Conservation (phyloP, 2,113 vertebrate genomes). For the Nansenia antarctica region DNA sequence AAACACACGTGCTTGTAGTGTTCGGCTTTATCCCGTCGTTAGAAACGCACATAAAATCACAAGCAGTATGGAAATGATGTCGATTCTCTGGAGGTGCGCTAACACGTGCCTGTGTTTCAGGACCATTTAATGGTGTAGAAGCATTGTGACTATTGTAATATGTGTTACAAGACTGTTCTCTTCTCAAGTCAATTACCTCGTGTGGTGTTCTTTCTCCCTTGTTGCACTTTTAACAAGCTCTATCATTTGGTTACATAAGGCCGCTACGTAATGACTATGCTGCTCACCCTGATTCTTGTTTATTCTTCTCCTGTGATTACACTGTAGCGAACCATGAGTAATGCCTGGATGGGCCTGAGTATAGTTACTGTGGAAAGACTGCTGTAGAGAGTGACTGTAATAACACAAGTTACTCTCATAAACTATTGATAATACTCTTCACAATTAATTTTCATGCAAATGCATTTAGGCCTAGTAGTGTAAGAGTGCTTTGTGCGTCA, state of each 20-base stretch:
- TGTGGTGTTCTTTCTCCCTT: neutral
- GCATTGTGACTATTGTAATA: neutral
- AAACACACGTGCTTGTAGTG: too few relatives aligned
- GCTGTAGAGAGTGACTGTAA: too few relatives aligned
- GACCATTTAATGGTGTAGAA: neutral
- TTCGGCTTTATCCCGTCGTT: conserved; percentile 13
- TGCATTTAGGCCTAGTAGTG: too few relatives aligned
- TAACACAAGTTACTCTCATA: too few relatives aligned
- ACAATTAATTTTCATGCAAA: too few relatives aligned
- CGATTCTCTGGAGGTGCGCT: neutral
- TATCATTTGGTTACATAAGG: neutral
- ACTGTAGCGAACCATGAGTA: neutral
- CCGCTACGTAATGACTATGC: neutral
- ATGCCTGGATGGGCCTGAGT: neutral
- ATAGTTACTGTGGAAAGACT: neutral
- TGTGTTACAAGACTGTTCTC: too few relatives aligned
- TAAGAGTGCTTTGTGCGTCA: too few relatives aligned
- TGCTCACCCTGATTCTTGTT: neutral
- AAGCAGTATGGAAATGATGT: too few relatives aligned
- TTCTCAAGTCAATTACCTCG: neutral
- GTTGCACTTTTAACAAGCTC: neutral
- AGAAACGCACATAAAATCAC: conserved; percentile 6
- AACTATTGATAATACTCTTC: too few relatives aligned
- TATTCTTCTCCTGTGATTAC: neutral
- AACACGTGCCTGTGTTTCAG: neutral